phyloP scores from a whole-genome alignment of 2,113 vertebrate species.

The Halichoeres trimaculatus region DNA sequence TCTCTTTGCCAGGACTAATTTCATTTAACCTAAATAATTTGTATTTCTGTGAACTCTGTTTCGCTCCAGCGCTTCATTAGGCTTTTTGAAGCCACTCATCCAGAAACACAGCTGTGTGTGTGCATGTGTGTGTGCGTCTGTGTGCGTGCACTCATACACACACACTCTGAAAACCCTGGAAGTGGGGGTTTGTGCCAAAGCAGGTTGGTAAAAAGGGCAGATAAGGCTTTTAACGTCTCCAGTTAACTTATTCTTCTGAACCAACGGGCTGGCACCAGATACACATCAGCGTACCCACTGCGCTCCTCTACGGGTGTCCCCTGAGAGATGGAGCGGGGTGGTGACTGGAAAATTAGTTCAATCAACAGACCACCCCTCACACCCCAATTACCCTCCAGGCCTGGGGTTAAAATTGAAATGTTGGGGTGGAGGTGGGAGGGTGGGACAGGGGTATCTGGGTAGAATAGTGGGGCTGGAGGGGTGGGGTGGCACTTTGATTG shows the following conservation, averaged over 20 bases:
- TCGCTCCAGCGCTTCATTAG: conserved; percentile 33
- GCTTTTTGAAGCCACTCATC: conserved; percentile 40
- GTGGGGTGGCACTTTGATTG: conserved; percentile 59
- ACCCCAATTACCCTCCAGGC: conserved; percentile 7
- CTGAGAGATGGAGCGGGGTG: neutral
- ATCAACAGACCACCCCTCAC: conserved; percentile 25
- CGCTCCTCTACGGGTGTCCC: conserved; percentile 8
- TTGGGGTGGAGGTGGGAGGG: neutral
- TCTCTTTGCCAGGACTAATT: conserved; percentile 3
- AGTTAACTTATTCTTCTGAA: neutral
- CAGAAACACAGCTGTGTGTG: conserved; percentile 48
- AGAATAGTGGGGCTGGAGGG: conserved; percentile 46
- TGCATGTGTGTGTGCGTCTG: conserved; percentile 9
- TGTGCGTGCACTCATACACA: conserved; percentile 1
- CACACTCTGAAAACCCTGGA: neutral
- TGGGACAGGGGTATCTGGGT: conserved; percentile 65
- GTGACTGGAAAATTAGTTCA: conserved; percentile 41
- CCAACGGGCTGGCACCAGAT: neutral
- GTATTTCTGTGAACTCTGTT: conserved; percentile 18
- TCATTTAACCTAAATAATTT: conserved; percentile 18
- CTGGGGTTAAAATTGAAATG: conserved; percentile 9
- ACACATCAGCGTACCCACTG: neutral
- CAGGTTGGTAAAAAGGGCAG: conserved; percentile 1
- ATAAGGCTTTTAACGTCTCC: conserved; percentile 9
- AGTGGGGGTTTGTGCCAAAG: conserved; percentile 4